Base-by-base conservation (phyloP, 2,888 invertebrate species). In the Drosophila neonasuta region DNA sequence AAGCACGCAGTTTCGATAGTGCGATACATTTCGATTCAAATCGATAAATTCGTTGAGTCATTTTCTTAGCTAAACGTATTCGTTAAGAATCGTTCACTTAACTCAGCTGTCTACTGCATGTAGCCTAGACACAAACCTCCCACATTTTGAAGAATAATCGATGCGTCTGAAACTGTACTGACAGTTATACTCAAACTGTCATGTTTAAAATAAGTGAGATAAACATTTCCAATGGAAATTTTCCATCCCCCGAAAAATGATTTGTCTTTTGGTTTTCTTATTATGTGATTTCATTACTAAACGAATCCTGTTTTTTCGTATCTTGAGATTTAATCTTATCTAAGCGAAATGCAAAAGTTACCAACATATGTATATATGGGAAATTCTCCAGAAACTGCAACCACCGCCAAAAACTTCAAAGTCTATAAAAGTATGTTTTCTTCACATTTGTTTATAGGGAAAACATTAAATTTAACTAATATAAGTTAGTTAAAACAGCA, bases 31-130 rank as follows among this genome's bases (percentile, higher is more conserved):
- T 34, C 45, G 39, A 30, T 8, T 30, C 17, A 30, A 3, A 20
- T 24, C 68, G 73, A 72, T 57, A 17, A n/a, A 11, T 46, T 55
- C 59, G 66, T 42, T 45, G 8, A 46, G 45, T n/a, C 10, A 2
- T n/a, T 11, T 20, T 2, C 2, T 6, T 0, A 2, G 8, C n/a
- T 5, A 2, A 29, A 11, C 11, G 13, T 5, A 9, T 30, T 67
- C 46, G 48, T 32, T 17, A 2, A 30, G 29, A 13, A 17, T 59
- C 24, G 30, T 63, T 52, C 1, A 39, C 9, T 46, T 8, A 32
- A 49, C n/a, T 1, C 4, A 3, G 11, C 1, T 2, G 11, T 20
- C 0, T 6, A 17, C n/a, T 8, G 1, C 6, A 2, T 8, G 20
- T 9, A 72, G 73, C 44, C 3, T 0, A 1, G 39, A 57, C 73